Percentiles rank a stretch among this genome's conserved stretches.
phyloP scores from a whole-genome alignment of 2,888 invertebrate species.

The Xiphydria camelus region DNA sequence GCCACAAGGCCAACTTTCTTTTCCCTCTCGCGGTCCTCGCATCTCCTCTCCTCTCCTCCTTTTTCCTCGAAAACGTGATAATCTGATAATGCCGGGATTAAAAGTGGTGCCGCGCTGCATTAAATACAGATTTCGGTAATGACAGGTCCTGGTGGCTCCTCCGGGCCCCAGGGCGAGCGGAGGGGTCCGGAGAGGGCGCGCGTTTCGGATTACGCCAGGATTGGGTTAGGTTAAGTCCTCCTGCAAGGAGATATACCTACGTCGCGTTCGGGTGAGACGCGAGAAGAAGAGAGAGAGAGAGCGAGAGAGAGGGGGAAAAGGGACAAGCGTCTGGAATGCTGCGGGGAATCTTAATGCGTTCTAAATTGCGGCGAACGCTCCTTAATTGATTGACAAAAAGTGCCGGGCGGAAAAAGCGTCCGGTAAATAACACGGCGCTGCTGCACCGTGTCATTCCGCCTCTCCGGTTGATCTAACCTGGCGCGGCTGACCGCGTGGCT shows the following conservation, averaged over 20 bases:
- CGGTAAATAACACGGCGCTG: conserved; percentile 12
- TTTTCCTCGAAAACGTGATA: conserved; percentile 28
- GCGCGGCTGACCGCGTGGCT: no score
- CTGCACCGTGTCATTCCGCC: conserved; percentile 27
- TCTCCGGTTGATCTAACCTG: conserved; percentile 16
- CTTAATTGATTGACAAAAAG: conserved; percentile 46
- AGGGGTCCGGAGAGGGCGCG: background rate
- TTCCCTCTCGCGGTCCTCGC: no score
- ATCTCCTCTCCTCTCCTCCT: no score
- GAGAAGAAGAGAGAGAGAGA: no score
- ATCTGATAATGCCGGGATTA: conserved; percentile 43
- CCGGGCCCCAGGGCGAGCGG: background rate
- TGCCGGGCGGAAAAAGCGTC: conserved; percentile 26
- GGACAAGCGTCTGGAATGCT: conserved; percentile 30
- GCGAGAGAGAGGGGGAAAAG: no score
- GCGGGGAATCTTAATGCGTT: conserved; percentile 39
- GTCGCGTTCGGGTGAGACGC: background rate
- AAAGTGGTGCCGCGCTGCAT: conserved; percentile 31
- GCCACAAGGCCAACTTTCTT: no score
- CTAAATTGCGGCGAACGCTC: conserved; percentile 37
- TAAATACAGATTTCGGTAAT: conserved; percentile 36
- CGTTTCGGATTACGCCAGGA: background rate
- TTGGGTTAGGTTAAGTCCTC: background rate
- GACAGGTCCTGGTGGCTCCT: conserved; percentile 12
- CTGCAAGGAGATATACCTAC: background rate